These are phyloP conservation scores for Hipparchia semele DNA, from an alignment of 2,888 invertebrate species.

Conservation along the genomic window DNA sequence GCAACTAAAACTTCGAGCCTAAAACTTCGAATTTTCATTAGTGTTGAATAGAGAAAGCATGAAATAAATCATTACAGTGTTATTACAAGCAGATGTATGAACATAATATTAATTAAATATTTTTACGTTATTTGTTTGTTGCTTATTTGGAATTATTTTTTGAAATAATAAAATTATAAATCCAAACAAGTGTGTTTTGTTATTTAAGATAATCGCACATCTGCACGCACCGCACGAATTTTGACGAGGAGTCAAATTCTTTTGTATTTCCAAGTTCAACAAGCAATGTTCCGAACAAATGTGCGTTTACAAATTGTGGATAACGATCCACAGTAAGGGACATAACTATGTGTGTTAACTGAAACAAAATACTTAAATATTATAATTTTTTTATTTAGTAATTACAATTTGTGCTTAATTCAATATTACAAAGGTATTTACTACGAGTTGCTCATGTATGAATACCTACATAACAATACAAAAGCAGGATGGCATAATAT, in stretches of 20 bases:
- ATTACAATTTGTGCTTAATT: conserved; percentile 46
- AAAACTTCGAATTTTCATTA: background rate
- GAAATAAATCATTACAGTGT: conserved; percentile 60
- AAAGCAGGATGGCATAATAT: conserved; percentile 40
- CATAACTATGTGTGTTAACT: background rate
- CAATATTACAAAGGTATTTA: conserved; percentile 35
- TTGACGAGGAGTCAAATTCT: background rate
- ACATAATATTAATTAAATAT: conserved; percentile 50
- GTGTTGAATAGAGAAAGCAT: conserved; percentile 8
- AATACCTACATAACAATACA: conserved; percentile 36
- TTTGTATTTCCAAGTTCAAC: too few relatives aligned
- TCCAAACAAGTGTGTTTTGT: conserved; percentile 75
- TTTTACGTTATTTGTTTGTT: conserved; percentile 82
- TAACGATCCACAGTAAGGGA: too few relatives aligned
- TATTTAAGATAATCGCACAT: conserved; percentile 32
- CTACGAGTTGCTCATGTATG: conserved; percentile 27
- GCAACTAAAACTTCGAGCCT: background rate
- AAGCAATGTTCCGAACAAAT: too few relatives aligned
- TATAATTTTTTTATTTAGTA: conserved; percentile 37
- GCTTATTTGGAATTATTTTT: conserved; percentile 81
- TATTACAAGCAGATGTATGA: conserved; percentile 64
- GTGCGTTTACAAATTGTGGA: too few relatives aligned
- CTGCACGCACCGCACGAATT: background rate
- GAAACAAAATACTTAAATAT: conserved; percentile 43
- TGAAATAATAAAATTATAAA: conserved; percentile 72